Evolutionary conservation across 2,888 invertebrate species (phyloP).

Genomic region (Petrolisthes manimaculis): DNA sequence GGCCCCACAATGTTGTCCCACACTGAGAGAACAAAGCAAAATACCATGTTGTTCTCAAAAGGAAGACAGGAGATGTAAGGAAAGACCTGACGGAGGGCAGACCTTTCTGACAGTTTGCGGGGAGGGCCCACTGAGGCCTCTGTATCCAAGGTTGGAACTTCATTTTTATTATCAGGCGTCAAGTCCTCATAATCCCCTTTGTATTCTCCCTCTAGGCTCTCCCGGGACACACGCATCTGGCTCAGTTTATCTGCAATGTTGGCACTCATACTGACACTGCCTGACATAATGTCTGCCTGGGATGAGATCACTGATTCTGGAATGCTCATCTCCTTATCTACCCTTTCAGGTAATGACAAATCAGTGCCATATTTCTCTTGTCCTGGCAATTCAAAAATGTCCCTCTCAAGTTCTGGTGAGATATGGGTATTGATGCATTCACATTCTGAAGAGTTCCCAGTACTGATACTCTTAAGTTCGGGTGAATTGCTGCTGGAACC

Average conservation of each 20-base stretch:
- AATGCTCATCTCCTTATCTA: too few relatives aligned
- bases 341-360: too few relatives aligned
- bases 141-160: conserved; percentile 1
- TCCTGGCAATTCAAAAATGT: too few relatives aligned
- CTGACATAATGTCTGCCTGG: neutral
- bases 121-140: neutral
- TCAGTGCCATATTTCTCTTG: too few relatives aligned
- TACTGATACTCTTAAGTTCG: too few relatives aligned
- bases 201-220: conserved; percentile 25
- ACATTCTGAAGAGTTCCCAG: too few relatives aligned
- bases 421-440: too few relatives aligned
- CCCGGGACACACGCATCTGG: conserved; percentile 34
- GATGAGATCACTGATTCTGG: neutral
- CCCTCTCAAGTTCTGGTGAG: too few relatives aligned
- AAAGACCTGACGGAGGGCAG: conserved; percentile 57
- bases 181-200: conserved; percentile 35
- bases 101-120: conserved; percentile 12
- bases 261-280: conserved; percentile 54
- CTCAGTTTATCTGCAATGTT: conserved; percentile 51
- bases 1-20: conserved; percentile 65
- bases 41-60: conserved; percentile 64
- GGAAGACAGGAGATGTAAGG: conserved; percentile 62
- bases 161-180: neutral
- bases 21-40: conserved; percentile 64
- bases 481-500: neutral